These are phyloP conservation scores for Malurus splendens DNA, from an alignment of 2,797 vertebrate species.

Conservation along the genomic window DNA sequence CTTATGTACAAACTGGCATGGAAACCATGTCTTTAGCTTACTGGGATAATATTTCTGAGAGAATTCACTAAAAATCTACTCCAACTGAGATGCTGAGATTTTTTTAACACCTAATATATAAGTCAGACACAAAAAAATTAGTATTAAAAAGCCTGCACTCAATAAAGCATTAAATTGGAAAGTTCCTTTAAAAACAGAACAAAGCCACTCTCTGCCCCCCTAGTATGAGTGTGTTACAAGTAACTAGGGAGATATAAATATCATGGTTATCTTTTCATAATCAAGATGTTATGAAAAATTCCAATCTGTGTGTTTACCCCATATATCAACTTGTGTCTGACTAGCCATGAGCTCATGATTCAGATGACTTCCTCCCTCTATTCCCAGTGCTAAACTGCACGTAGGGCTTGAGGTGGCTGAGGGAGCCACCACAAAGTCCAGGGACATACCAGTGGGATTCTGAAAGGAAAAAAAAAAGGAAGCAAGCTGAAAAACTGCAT, in stretches of 20 bases:
- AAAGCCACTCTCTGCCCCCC: neutral
- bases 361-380: neutral
- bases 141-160: neutral
- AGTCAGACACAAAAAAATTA: neutral
- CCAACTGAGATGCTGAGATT: neutral
- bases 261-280: slow-evolving; percentile 33
- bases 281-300: slow-evolving; percentile 52
- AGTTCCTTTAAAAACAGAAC: neutral
- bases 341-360: slow-evolving; percentile 35
- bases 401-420: neutral
- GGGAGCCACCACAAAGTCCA: neutral
- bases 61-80: neutral
- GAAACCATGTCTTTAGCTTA: neutral
- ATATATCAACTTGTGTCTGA: slow-evolving; percentile 34
- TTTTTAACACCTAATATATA: neutral
- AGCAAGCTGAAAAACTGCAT: neutral
- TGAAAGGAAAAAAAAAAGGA: neutral
- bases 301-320: slow-evolving; percentile 2
- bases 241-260: slow-evolving; percentile 32
- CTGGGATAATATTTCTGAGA: neutral
- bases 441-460: neutral
- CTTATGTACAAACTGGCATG: neutral
- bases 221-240: neutral
- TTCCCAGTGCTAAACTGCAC: slow-evolving; percentile 40
- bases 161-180: neutral